These are phyloP conservation scores for Glyphotaelius pellucidus DNA, from an alignment of 2,888 invertebrate species.

Conservation along the genomic window DNA sequence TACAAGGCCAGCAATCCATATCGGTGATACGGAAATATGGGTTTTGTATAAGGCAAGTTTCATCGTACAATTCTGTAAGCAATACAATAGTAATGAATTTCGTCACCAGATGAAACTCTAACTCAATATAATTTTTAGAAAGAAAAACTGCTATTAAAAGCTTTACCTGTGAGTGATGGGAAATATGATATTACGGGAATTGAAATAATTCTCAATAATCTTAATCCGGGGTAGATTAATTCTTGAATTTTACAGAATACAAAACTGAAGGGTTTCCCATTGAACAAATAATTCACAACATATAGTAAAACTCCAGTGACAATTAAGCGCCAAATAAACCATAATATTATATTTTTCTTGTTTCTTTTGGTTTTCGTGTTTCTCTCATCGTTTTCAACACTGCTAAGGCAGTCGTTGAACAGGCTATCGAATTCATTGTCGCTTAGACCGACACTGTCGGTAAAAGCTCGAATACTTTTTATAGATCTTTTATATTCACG, in stretches of 20 bases:
- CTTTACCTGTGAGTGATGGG: slow-evolving; percentile 83
- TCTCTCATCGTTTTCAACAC: slow-evolving; percentile 67
- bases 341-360: not conserved
- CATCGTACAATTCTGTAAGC: slow-evolving; percentile 86
- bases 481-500: slow-evolving; percentile 51
- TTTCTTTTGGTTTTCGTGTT: not conserved
- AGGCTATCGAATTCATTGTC: slow-evolving; percentile 81
- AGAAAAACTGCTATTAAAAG: not conserved
- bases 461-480: slow-evolving; percentile 44
- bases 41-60: slow-evolving; percentile 89
- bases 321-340: slow-evolving; percentile 30
- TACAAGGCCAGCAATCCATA: slow-evolving; percentile 92
- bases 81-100: not conserved
- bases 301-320: slow-evolving; percentile 41
- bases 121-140: not conserved
- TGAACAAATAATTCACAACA: slow-evolving; percentile 50
- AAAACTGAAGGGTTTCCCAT: slow-evolving; percentile 74
- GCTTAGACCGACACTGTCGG: slow-evolving; percentile 76
- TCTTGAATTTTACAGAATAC: slow-evolving; percentile 86
- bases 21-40: slow-evolving; percentile 89
- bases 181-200: slow-evolving; percentile 87
- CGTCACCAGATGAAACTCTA: not conserved
- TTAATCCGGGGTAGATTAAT: slow-evolving; percentile 88
- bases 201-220: slow-evolving; percentile 83
- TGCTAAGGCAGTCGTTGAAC: slow-evolving; percentile 77